A percentile compares a stretch with the other conserved stretches of the same genome.
phyloP scores from a whole-genome alignment of 2,888 invertebrate species.

The Megalurothrips usitatus region DNA sequence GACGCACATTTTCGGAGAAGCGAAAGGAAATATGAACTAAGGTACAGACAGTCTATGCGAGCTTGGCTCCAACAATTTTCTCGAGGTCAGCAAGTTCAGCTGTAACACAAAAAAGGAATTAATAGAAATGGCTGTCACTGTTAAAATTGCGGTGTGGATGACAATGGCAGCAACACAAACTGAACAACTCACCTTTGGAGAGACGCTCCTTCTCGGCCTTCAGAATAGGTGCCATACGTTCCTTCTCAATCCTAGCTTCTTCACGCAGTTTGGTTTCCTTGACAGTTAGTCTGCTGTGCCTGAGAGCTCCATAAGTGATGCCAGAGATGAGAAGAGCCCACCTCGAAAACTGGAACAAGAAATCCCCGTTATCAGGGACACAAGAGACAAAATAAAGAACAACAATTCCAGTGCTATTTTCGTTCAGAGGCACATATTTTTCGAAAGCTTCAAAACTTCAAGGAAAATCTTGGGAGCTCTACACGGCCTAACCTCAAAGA shows the following conservation, averaged over 20 bases:
- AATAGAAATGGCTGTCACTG: neutral
- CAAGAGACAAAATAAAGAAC: neutral
- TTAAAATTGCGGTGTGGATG: neutral
- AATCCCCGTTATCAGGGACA: neutral
- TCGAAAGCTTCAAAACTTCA: no score
- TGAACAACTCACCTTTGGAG: conserved; percentile 51
- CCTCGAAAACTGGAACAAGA: conserved; percentile 62
- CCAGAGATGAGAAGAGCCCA: conserved; percentile 73
- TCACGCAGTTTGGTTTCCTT: conserved; percentile 61
- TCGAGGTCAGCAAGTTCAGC: conserved; percentile 34
- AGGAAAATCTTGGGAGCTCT: neutral
- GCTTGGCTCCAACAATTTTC: neutral
- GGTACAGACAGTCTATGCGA: neutral
- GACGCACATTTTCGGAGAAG: neutral
- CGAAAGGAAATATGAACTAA: neutral
- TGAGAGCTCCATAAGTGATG: conserved; percentile 66
- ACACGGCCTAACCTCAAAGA: neutral
- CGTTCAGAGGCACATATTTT: no score
- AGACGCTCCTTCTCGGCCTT: conserved; percentile 65
- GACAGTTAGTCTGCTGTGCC: conserved; percentile 40
- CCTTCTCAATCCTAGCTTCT: conserved; percentile 64
- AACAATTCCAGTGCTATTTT: no score
- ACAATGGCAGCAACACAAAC: neutral
- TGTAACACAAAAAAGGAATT: conserved; percentile 31
- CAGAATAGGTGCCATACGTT: conserved; percentile 45